Percentiles rank a stretch among this genome's conserved stretches.
These are phyloP conservation scores for Chondrosia reniformis DNA, from an alignment of 37 sponge, comb jelly and placozoan species.

Conservation along the genomic window DNA sequence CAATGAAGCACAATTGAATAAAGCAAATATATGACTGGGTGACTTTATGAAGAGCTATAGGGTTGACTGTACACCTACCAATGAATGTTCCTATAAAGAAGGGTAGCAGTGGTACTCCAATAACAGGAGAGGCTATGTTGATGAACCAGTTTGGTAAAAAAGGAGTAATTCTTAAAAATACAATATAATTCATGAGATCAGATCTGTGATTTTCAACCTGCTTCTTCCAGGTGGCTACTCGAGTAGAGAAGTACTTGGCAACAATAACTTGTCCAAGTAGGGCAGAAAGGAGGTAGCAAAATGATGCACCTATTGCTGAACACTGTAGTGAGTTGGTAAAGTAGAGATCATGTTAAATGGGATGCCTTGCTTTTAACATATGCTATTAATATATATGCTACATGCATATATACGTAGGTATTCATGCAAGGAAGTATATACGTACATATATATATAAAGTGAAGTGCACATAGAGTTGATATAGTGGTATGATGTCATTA, in stretches of 20 bases:
- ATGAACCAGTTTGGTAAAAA: constrained; percentile 98
- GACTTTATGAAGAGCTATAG: background rate
- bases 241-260: constrained; percentile 54
- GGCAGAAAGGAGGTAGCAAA: constrained; percentile 80
- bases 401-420: too few relatives aligned
- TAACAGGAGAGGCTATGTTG: constrained; percentile 88
- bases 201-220: constrained; percentile 68
- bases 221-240: constrained; percentile 51
- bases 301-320: constrained; percentile 75
- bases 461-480: too few relatives aligned
- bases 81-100: constrained; percentile 90
- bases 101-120: constrained; percentile 73
- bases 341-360: too few relatives aligned
- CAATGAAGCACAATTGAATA: background rate
- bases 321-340: constrained; percentile 31
- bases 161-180: constrained; percentile 84
- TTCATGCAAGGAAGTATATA: too few relatives aligned
- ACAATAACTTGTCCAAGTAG: constrained; percentile 67
- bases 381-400: too few relatives aligned
- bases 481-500: too few relatives aligned
- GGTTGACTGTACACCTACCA: constrained; percentile 36
- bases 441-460: too few relatives aligned
- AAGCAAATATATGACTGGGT: background rate
- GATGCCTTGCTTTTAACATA: too few relatives aligned
- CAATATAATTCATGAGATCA: constrained; percentile 71